Conservation (phyloP, 2,113 vertebrate genomes). For the Pygathrix nemaeus region DNA sequence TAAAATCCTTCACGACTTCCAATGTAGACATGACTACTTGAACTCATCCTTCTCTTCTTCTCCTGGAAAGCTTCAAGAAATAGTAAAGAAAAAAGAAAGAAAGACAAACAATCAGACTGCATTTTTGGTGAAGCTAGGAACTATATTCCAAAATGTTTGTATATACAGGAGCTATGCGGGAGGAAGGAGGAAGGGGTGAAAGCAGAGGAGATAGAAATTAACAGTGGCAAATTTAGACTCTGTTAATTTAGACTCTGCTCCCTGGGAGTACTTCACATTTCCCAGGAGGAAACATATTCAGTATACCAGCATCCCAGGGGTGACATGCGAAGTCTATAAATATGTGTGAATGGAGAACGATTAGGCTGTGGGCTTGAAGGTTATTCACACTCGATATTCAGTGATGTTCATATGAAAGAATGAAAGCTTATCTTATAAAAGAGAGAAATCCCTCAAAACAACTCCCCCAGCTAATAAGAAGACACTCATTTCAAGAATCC, state of each 20-base stretch:
- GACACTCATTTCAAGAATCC: background rate
- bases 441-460: background rate
- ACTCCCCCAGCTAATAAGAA: background rate
- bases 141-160: background rate
- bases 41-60: background rate
- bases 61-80: constrained; percentile 6
- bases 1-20: background rate
- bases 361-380: background rate
- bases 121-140: constrained; percentile 14
- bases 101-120: background rate
- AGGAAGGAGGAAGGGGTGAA: background rate
- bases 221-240: background rate
- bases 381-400: background rate
- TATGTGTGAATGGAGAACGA: background rate
- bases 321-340: background rate
- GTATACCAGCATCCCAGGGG: background rate
- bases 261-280: constrained; percentile 2
- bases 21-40: background rate
- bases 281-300: background rate
- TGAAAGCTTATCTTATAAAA: background rate
- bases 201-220: background rate
- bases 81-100: background rate
- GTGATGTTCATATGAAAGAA: background rate
- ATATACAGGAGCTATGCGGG: background rate
- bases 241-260: background rate